Evolutionary conservation across 2,888 invertebrate genomes (phyloP).

Genomic region (Mongoloraphidia duomilia): DNA sequence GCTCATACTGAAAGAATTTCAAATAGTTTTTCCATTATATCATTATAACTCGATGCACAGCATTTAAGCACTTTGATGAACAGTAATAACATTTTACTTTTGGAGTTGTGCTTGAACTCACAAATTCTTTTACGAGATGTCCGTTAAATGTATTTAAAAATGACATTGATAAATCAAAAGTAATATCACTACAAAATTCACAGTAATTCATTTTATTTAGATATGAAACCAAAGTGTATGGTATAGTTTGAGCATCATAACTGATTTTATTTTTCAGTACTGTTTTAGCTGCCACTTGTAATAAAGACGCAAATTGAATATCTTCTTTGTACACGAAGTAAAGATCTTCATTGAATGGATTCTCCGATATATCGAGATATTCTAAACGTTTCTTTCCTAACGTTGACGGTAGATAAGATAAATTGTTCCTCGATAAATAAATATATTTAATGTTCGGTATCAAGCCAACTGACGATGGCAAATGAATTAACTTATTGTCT

Average conservation of each 20-base stretch:
- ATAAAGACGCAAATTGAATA: conserved; percentile 24
- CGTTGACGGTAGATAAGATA: conserved; percentile 43
- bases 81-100: no score
- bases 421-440: conserved; percentile 37
- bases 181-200: conserved; percentile 40
- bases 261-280: conserved; percentile 36
- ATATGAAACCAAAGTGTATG: conserved; percentile 41
- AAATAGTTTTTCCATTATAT: no score
- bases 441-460: conserved; percentile 38
- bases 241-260: conserved; percentile 43
- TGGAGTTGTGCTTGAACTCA: conserved; percentile 7
- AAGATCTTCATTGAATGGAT: conserved; percentile 28
- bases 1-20: no score
- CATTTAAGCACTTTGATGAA: no score
- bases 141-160: neutral
- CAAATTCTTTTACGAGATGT: conserved; percentile 16
- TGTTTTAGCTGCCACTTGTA: conserved; percentile 37
- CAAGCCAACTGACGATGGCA: conserved; percentile 54
- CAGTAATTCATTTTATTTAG: conserved; percentile 47
- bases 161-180: conserved; percentile 10
- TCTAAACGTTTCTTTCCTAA: conserved; percentile 37
- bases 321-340: no score
- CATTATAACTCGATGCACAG: no score
- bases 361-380: conserved; percentile 41
- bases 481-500: conserved; percentile 38